Percentiles rank a stretch among this genome's conserved stretches.
phyloP scores from a whole-genome alignment of 2,113 vertebrate species.

The Trogon surrucura region DNA sequence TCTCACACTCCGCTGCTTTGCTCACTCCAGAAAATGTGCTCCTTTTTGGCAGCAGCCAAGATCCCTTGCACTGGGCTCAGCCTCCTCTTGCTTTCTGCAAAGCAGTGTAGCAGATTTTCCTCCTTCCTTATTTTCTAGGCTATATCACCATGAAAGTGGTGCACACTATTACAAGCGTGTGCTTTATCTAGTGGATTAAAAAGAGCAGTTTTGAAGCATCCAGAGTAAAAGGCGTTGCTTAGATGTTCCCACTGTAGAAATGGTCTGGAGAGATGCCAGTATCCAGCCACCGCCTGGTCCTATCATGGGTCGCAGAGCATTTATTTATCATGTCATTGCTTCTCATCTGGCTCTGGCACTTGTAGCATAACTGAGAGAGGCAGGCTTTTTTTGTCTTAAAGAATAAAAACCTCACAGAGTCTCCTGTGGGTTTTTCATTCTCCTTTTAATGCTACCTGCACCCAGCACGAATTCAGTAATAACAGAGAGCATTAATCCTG shows the following conservation, averaged over 20 bases:
- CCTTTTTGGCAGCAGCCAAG: not conserved
- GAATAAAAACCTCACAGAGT: not conserved
- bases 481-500: not conserved
- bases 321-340: not conserved
- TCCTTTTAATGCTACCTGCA: slow-evolving; percentile 1
- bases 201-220: not conserved
- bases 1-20: not conserved
- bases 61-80: not conserved
- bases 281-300: not conserved
- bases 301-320: not conserved
- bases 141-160: not conserved
- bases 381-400: not conserved
- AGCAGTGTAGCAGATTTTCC: not conserved
- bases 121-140: not conserved
- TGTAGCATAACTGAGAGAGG: not conserved
- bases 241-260: not conserved
- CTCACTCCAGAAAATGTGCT: not conserved
- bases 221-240: not conserved
- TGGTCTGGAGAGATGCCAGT: not conserved
- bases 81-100: not conserved
- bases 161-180: not conserved
- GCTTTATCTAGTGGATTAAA: not conserved
- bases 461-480: not conserved
- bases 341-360: not conserved
- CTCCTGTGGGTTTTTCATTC: not conserved